A percentile compares a stretch with the other conserved stretches of the same genome.
phyloP scores from a whole-genome alignment of 2,797 vertebrate genomes.

The Amazonetta brasiliensis region DNA sequence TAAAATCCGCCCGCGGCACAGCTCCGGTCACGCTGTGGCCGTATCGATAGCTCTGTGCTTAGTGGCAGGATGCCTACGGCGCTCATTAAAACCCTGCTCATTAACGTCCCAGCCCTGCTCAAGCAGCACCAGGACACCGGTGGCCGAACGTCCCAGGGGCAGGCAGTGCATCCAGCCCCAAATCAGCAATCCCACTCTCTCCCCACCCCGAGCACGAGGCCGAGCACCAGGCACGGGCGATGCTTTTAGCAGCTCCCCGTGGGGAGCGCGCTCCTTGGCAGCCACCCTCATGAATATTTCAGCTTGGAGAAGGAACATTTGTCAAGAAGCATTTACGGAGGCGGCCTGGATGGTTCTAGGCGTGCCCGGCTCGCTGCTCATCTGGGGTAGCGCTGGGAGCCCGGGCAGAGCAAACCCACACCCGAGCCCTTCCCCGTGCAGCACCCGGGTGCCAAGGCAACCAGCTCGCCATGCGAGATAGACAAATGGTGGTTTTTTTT shows the following conservation, averaged over 20 bases:
- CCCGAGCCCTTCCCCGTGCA: neutral
- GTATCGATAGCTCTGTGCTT: neutral
- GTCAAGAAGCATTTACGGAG: slow-evolving; percentile 26
- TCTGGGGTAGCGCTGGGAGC: neutral
- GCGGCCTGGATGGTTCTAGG: neutral
- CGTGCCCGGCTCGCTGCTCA: accelerated
- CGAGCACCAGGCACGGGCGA: accelerated
- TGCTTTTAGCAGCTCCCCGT: neutral
- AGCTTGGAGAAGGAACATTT: slow-evolving; percentile 43
- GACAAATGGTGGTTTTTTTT: slow-evolving; percentile 44
- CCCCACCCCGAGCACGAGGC: neutral
- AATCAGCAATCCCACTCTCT: accelerated
- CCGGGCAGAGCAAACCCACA: neutral
- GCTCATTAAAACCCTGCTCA: slow-evolving; percentile 15
- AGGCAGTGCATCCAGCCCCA: no score
- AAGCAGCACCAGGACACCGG: accelerated
- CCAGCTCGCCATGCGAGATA: neutral
- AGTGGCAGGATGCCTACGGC: slow-evolving; percentile 28
- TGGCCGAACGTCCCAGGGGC: no score
- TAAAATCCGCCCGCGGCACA: neutral
- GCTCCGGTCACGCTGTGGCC: accelerated
- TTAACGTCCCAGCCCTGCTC: neutral
- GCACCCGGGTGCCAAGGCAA: slow-evolving; percentile 13
- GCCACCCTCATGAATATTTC: slow-evolving; percentile 56
- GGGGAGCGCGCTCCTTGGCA: neutral